Conservation (phyloP, 2,113 vertebrate genomes). For the Myocastor coypus region DNA sequence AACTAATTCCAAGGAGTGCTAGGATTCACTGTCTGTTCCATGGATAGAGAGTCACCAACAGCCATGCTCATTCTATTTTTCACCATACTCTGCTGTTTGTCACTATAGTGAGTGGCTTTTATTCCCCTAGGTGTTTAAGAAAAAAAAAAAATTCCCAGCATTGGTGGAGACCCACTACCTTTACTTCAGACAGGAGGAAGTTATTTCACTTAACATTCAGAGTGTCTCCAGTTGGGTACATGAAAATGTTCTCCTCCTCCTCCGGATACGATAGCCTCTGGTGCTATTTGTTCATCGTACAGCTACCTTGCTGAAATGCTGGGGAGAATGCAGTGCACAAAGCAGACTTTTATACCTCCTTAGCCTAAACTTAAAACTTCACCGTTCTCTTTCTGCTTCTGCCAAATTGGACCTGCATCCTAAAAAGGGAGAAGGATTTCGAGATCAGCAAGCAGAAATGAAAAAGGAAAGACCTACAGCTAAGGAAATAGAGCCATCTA, state of each 20-base stretch:
- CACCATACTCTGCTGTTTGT: background rate
- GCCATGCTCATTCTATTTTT: background rate
- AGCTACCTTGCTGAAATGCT: background rate
- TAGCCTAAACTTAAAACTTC: constrained; percentile 26
- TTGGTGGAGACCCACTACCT: background rate
- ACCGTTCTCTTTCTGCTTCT: constrained; percentile 25
- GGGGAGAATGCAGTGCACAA: background rate
- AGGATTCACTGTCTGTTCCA: background rate
- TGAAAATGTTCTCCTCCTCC: background rate
- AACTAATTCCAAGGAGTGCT: background rate
- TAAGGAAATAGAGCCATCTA: constrained; percentile 36
- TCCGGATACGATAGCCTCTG: background rate
- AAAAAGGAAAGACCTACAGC: background rate
- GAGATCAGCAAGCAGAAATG: constrained; percentile 48
- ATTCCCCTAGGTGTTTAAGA: background rate
- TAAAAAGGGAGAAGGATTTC: constrained; percentile 47
- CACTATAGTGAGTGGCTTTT: background rate
- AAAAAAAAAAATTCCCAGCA: constrained; percentile 26
- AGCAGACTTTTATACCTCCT: background rate
- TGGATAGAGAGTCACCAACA: background rate
- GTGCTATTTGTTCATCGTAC: background rate
- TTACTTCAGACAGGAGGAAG: background rate
- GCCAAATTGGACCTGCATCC: constrained; percentile 12
- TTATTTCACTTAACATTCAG: constrained; percentile 1
- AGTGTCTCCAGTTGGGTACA: background rate